phyloP scores from a whole-genome alignment of 2,797 vertebrate genomes.

The Prunella strophiata region DNA sequence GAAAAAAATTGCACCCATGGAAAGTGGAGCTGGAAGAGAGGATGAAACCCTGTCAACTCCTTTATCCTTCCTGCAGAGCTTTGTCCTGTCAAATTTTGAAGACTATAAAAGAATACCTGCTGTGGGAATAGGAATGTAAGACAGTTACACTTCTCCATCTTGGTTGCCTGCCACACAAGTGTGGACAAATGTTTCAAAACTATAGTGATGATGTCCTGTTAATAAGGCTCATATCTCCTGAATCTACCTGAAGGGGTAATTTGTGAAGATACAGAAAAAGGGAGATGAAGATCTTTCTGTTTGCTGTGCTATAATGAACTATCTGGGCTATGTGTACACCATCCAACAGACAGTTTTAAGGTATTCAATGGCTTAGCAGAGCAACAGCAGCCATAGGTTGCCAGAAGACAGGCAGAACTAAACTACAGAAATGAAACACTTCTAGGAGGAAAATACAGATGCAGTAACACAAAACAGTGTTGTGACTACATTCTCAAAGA shows the following conservation, averaged over 20 bases:
- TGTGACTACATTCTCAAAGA: background rate
- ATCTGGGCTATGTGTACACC: background rate
- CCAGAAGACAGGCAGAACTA: background rate
- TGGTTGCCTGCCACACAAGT: background rate
- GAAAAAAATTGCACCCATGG: background rate
- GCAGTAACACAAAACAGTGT: background rate
- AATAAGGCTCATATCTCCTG: background rate
- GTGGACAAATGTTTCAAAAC: background rate
- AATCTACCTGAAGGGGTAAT: background rate
- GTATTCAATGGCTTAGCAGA: background rate
- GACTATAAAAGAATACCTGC: background rate
- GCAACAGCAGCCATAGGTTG: background rate
- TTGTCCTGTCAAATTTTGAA: background rate
- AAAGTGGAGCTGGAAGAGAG: background rate
- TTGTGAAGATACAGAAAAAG: background rate
- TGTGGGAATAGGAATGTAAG: background rate
- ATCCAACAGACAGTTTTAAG: background rate
- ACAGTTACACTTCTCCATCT: background rate
- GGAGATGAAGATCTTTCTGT: background rate
- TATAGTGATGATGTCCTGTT: background rate
- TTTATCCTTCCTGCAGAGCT: background rate
- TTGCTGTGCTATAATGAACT: background rate
- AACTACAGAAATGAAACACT: background rate
- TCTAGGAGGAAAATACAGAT: background rate
- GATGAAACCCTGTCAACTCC: background rate